Evolutionary conservation across 2,797 vertebrate genomes (phyloP), one percentile per base, ranked within the genome.

Genomic region (Protonibea diacanthus): DNA sequence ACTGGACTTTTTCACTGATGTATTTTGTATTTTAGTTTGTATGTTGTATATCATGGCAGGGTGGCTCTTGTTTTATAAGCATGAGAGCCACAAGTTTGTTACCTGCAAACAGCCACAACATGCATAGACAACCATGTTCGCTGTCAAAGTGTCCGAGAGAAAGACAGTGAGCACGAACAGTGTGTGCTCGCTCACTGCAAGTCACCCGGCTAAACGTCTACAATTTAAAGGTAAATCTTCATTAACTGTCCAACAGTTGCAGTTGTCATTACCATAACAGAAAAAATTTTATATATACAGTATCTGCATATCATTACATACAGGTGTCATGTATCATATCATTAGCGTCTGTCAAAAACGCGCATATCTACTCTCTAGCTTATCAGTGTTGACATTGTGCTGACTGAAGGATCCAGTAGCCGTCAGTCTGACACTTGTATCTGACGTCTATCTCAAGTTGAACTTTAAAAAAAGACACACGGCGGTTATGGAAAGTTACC

Each of bases 261-360:
- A 33, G 66, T 58, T 72, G 49, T 51, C 59, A 44, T 58, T 51
- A 49, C 58, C 25, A 40, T 9, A 20, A 38, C 53, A 27, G 59
- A 23, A 33, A 59, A 3, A 45, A 56, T 76, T 10, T 29, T 38
- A 9, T 14, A 21, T 29, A 8, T 21, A 25, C 40, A 17, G 13
- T 23, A 23, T 53, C 44, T 47, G 78, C 49, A 5, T 17, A 33
- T 21, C 67, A 51, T 40, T 62, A 48, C n/a, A 23, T 45, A 6
- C n/a, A 76, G 38, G 47, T 71, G 74, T 65, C 71, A 59, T 56
- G 64, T 63, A 33, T 78, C 25, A 45, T 71, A 66, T 67, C 62
- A 40, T 76, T 52, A 76, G 48, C 21, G 29, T 9, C 40, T 44
- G 40, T 64, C 57, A 67, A 38, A 20, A 38, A 3, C 52, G 48